Percentiles rank a stretch among this genome's conserved stretches.
These are phyloP conservation scores for Andinoacara biseriatus DNA, from an alignment of 2,113 vertebrate species.

Conservation along the genomic window DNA sequence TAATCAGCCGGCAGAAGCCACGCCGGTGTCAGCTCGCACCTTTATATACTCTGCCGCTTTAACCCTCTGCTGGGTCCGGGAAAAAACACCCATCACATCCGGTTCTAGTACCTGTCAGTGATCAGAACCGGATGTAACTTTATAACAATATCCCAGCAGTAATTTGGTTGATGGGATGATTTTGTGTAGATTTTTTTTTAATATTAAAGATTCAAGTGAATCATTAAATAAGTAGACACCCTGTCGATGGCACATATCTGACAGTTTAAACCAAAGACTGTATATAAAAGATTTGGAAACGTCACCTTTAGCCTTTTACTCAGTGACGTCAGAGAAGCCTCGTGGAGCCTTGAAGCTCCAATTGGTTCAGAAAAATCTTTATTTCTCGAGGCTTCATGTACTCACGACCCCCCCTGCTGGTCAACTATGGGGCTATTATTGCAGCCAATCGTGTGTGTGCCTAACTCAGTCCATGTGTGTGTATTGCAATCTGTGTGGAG, in stretches of 20 bases:
- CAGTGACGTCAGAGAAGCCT: too few relatives aligned
- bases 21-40: constrained; percentile 8
- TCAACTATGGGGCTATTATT: too few relatives aligned
- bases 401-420: too few relatives aligned
- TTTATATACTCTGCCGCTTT: constrained; percentile 69
- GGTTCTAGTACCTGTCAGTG: constrained; percentile 24
- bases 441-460: too few relatives aligned
- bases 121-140: background rate
- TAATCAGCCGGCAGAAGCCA: constrained; percentile 39
- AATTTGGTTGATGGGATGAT: background rate
- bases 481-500: too few relatives aligned
- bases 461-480: too few relatives aligned
- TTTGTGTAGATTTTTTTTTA: background rate
- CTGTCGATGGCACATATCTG: background rate
- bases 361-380: too few relatives aligned
- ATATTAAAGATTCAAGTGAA: background rate
- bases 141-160: background rate
- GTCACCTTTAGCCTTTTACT: background rate
- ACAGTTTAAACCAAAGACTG: background rate
- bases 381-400: too few relatives aligned
- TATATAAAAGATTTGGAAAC: background rate
- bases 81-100: constrained; percentile 41
- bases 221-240: fast-evolving
- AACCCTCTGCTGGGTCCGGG: constrained; percentile 1
- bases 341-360: too few relatives aligned